These are phyloP conservation scores for Tuta absoluta DNA, from an alignment of 2,888 invertebrate species.

Conservation along the genomic window DNA sequence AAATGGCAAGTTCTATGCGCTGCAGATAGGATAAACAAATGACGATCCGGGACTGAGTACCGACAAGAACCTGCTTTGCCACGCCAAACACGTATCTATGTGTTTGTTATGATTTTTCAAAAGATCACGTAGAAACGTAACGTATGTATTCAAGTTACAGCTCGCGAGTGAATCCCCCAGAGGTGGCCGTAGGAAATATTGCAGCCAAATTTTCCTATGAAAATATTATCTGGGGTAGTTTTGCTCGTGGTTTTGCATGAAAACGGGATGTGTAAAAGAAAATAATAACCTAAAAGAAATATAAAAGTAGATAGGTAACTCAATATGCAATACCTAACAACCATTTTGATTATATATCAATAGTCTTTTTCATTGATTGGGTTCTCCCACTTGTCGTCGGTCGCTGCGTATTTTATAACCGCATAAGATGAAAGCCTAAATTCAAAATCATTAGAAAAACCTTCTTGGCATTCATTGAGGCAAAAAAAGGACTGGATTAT, in stretches of 20 bases:
- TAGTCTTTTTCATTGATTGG: no score
- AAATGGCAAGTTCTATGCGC: no score
- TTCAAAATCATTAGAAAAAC: no score
- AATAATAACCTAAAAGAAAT: not conserved
- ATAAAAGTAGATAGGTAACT: no score
- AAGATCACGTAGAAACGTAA: slow-evolving; percentile 56
- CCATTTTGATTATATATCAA: no score
- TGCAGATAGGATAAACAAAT: no score
- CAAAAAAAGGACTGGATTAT: not conserved
- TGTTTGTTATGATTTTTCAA: slow-evolving; percentile 47
- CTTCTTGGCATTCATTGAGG: no score
- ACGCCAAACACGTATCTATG: slow-evolving; percentile 40
- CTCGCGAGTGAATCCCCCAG: slow-evolving; percentile 53
- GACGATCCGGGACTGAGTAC: no score
- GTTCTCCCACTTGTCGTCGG: no score
- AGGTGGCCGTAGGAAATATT: slow-evolving; percentile 47
- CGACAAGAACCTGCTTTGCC: slow-evolving; percentile 1
- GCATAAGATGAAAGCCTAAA: no score
- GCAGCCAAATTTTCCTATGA: slow-evolving; percentile 59
- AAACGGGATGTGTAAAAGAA: not conserved
- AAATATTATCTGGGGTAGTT: slow-evolving; percentile 48
- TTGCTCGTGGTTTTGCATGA: slow-evolving; percentile 11
- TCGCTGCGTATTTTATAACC: no score
- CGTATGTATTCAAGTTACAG: slow-evolving; percentile 47
- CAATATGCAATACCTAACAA: no score